Percentiles rank a stretch among this genome's conserved stretches.
phyloP scores from a whole-genome alignment of 1,140 invertebrate genomes.

The Thaumetopoea pityocampa region DNA sequence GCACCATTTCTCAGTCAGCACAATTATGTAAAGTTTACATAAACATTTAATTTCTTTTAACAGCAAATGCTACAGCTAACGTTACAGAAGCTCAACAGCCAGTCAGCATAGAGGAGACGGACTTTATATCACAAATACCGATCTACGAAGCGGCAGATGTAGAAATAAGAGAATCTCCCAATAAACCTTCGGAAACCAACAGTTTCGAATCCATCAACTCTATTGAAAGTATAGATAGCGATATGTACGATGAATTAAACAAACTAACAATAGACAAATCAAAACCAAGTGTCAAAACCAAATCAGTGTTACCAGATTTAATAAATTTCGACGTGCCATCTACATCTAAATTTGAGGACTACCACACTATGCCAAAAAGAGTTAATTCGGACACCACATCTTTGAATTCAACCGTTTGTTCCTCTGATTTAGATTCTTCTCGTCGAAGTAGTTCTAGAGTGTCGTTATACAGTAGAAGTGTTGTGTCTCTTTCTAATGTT shows the following conservation, averaged over 20 bases:
- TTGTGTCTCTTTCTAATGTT: constrained; percentile 36
- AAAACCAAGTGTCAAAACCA: constrained; percentile 36
- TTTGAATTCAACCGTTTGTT: constrained; percentile 21
- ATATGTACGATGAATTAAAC: constrained; percentile 51
- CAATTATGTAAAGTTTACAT: too few species aligned
- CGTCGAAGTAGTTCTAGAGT: constrained; percentile 30
- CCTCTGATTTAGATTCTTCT: constrained; percentile 21
- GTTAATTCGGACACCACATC: constrained; percentile 21
- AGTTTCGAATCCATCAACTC: constrained; percentile 58
- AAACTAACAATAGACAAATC: constrained; percentile 44
- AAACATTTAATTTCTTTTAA: too few species aligned
- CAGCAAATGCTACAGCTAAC: too few species aligned
- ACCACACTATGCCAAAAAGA: constrained; percentile 37
- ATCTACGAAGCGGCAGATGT: constrained; percentile 59
- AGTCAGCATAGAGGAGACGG: constrained; percentile 33
- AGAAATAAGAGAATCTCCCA: constrained; percentile 43
- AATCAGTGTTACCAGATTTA: constrained; percentile 54
- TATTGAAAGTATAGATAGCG: constrained; percentile 46
- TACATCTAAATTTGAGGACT: constrained; percentile 53
- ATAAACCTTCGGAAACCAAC: constrained; percentile 29
- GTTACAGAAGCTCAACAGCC: too few species aligned
- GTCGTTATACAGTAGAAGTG: constrained; percentile 34
- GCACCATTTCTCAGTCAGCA: too few species aligned
- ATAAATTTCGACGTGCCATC: constrained; percentile 60
- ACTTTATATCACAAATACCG: constrained; percentile 57